These are phyloP conservation scores for Melanchra persicariae DNA, from an alignment of 2,888 invertebrate genomes.

Conservation along the genomic window DNA sequence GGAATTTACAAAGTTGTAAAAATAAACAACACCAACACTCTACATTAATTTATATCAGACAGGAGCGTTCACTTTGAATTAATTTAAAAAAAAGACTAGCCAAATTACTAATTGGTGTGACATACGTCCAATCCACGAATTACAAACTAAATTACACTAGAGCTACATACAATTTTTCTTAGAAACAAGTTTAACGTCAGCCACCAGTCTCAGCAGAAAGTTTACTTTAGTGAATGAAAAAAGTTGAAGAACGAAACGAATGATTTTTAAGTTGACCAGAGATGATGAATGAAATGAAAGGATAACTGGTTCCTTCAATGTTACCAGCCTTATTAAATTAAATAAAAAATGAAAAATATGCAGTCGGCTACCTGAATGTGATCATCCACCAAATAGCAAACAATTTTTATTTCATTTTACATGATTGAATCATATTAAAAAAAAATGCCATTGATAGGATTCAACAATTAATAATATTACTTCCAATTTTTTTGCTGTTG, in stretches of 20 bases:
- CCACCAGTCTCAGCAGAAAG: constrained; percentile 34
- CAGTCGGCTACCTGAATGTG: neutral
- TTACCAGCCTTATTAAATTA: constrained; percentile 2
- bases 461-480: too few species aligned
- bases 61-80: neutral
- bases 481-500: too few species aligned
- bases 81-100: neutral
- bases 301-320: constrained; percentile 1
- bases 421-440: too few species aligned
- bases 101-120: neutral
- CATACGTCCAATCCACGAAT: neutral
- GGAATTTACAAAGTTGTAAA: constrained; percentile 69
- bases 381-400: too few species aligned
- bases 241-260: constrained; percentile 28
- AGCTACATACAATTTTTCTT: neutral
- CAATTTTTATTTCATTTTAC: neutral
- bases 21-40: constrained; percentile 73
- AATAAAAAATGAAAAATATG: neutral
- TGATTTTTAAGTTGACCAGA: constrained; percentile 10
- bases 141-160: neutral
- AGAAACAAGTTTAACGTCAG: constrained; percentile 19
- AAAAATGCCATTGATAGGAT: too few species aligned
- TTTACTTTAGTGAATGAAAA: constrained; percentile 47
- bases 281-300: neutral
- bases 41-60: neutral